phyloP scores from a whole-genome alignment of 2,888 invertebrate species.

The Argynnis bischoffii region DNA sequence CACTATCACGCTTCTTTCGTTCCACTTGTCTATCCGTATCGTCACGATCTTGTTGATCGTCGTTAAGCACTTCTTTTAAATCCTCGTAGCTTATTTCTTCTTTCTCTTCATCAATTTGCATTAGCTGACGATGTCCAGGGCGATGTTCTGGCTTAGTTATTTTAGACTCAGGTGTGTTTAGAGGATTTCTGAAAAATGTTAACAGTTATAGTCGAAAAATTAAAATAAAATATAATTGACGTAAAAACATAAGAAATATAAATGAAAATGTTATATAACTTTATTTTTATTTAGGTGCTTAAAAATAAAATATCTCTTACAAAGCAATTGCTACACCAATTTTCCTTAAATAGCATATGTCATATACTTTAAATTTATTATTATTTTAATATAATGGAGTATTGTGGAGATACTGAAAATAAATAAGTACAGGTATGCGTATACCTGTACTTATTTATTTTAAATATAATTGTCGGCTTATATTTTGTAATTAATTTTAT shows the following conservation, averaged over 20 bases:
- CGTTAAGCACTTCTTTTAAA: conserved; percentile 55
- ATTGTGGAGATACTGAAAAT: too few relatives aligned
- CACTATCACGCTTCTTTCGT: conserved; percentile 48
- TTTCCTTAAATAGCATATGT: too few relatives aligned
- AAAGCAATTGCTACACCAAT: too few relatives aligned
- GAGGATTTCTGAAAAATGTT: not conserved
- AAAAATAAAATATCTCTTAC: too few relatives aligned
- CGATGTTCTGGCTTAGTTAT: not conserved
- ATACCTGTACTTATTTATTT: too few relatives aligned
- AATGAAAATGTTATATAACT: not conserved
- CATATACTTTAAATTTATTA: too few relatives aligned
- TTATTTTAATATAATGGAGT: too few relatives aligned
- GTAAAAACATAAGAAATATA: not conserved
- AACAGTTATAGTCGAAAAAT: not conserved
- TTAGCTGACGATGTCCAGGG: conserved; percentile 49
- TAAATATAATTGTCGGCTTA: too few relatives aligned
- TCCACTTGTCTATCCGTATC: conserved; percentile 50
- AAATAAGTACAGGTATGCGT: too few relatives aligned
- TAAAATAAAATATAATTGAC: not conserved
- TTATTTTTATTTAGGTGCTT: not conserved
- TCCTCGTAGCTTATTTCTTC: conserved; percentile 55
- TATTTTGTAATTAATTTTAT: too few relatives aligned
- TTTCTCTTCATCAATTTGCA: conserved; percentile 57
- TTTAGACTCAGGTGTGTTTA: not conserved
- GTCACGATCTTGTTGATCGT: conserved; percentile 51